phyloP scores from a whole-genome alignment of 2,797 vertebrate species.

The Eurystomus glaucurus region DNA sequence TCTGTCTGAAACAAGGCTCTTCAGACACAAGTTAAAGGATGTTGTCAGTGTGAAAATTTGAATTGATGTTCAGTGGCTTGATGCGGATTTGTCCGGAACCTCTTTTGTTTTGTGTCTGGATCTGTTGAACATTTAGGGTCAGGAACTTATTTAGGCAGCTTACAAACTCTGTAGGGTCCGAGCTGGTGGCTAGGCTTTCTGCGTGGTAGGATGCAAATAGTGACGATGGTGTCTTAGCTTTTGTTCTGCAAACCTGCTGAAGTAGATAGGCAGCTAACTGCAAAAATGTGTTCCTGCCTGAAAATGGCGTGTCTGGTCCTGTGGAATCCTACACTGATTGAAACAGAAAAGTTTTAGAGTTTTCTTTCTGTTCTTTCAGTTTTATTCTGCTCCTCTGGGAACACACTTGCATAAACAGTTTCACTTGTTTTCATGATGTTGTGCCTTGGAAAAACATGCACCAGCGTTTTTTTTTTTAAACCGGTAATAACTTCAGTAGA shows the following conservation, averaged over 20 bases:
- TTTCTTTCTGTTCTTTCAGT: background rate
- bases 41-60: background rate
- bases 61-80: background rate
- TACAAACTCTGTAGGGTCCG: background rate
- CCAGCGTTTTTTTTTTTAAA: background rate
- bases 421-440: background rate
- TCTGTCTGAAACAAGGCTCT: background rate
- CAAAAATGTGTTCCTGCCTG: background rate
- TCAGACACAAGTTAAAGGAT: background rate
- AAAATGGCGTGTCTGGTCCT: background rate
- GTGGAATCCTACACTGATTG: background rate
- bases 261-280: background rate
- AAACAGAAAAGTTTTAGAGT: background rate
- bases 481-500: background rate
- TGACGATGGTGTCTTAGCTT: background rate
- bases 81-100: background rate
- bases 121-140: background rate
- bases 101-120: background rate
- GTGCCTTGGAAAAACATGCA: background rate
- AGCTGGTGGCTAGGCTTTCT: background rate
- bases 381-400: background rate
- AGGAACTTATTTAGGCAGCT: background rate
- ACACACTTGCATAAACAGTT: background rate
- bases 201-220: background rate
- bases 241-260: background rate